Percentiles rank a stretch among this genome's conserved stretches.
Evolutionary conservation across 2,113 vertebrate genomes (phyloP).

Genomic region (Sturnus vulgaris): DNA sequence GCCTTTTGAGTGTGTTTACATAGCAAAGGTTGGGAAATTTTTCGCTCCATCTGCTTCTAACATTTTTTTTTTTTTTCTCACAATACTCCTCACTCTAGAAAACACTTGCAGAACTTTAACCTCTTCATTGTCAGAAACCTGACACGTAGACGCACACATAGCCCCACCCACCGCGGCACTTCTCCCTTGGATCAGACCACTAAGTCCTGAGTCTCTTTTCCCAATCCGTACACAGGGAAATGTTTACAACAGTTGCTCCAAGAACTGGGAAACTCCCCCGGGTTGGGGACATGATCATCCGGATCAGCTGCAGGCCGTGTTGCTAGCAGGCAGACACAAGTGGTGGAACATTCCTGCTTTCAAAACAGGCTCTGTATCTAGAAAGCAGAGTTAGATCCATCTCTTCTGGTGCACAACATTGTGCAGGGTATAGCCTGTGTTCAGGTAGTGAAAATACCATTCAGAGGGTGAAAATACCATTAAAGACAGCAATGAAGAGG

Average conservation of each 20-base stretch:
- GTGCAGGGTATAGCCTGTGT: not conserved
- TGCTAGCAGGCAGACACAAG: not conserved
- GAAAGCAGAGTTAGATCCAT: not conserved
- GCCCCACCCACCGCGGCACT: not conserved
- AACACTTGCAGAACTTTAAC: slow-evolving; percentile 2
- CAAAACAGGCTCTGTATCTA: not conserved
- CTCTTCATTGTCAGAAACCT: not conserved
- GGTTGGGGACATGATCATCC: too few relatives aligned
- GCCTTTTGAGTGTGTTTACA: slow-evolving; percentile 59
- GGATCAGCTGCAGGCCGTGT: not conserved
- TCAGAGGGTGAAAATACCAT: not conserved
- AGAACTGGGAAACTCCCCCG: not conserved
- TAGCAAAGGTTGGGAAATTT: slow-evolving; percentile 59
- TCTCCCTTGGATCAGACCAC: not conserved
- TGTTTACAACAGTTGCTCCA: not conserved
- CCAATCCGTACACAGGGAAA: fast-evolving
- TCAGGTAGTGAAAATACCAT: not conserved
- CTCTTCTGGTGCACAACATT: not conserved
- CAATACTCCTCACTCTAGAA: not conserved
- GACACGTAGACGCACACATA: too few relatives aligned
- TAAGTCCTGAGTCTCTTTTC: not conserved
- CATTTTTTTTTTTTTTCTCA: slow-evolving; percentile 11
- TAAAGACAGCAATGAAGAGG: not conserved
- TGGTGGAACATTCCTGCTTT: not conserved
- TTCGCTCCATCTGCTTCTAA: slow-evolving; percentile 52